Evolutionary conservation across 2,888 invertebrate species (phyloP).

Genomic region (Mythimna ferrago): DNA sequence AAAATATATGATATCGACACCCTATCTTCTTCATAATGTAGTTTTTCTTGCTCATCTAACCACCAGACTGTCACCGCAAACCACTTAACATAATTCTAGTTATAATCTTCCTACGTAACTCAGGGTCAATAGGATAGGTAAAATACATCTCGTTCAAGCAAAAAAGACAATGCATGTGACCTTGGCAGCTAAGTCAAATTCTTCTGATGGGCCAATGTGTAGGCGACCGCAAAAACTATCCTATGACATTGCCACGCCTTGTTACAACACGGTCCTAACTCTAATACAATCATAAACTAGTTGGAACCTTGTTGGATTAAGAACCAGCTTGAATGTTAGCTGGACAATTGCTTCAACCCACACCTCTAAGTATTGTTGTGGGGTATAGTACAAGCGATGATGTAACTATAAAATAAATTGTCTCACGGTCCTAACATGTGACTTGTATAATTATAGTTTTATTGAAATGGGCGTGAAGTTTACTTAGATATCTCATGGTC

Average conservation of each 20-base stretch:
- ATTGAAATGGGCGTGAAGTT: constrained; percentile 61
- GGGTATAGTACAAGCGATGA: constrained; percentile 68
- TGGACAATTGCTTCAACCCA: constrained; percentile 89
- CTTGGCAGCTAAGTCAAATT: constrained; percentile 89
- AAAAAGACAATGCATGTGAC: constrained; percentile 88
- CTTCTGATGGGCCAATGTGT: constrained; percentile 85
- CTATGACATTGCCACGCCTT: constrained; percentile 85
- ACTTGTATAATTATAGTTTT: constrained; percentile 63
- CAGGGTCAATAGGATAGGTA: constrained; percentile 78
- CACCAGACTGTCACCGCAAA: constrained; percentile 47
- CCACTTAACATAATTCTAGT: constrained; percentile 67
- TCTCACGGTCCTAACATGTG: constrained; percentile 59
- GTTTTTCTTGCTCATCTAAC: constrained; percentile 41
- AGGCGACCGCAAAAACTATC: constrained; percentile 90
- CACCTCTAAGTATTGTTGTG: constrained; percentile 74
- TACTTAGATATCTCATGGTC: constrained; percentile 60
- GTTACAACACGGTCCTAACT: constrained; percentile 77
- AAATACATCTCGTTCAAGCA: constrained; percentile 72
- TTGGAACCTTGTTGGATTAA: constrained; percentile 80
- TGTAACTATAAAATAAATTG: constrained; percentile 67
- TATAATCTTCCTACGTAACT: constrained; percentile 66
- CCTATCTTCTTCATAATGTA: constrained; percentile 14
- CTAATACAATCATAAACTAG: constrained; percentile 42
- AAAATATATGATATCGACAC: constrained; percentile 39
- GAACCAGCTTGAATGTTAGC: constrained; percentile 78